Conservation (phyloP, 2,113 vertebrate genomes). For the Serinus canaria region DNA sequence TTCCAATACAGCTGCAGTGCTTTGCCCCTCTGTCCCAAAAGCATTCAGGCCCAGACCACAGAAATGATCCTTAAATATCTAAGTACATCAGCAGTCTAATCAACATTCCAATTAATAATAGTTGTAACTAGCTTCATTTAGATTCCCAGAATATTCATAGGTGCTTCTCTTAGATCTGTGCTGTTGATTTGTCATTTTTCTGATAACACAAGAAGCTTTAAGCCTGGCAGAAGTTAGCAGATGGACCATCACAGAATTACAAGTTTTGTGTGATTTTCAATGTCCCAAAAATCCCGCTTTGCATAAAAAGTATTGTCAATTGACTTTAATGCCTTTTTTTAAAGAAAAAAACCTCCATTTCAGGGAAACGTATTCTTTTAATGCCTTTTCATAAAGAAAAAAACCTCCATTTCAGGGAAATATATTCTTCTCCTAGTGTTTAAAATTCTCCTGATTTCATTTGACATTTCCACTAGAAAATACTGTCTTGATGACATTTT, state of each 20-base stretch:
- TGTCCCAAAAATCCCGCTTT: not conserved
- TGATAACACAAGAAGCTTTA: not conserved
- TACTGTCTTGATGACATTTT: not conserved
- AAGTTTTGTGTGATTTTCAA: not conserved
- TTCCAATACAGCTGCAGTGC: not conserved
- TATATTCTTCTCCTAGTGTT: not conserved
- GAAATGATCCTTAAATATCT: not conserved
- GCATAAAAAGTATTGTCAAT: not conserved
- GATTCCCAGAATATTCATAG: not conserved
- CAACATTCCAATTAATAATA: not conserved
- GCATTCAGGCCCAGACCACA: not conserved
- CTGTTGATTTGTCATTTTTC: not conserved
- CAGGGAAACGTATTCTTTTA: not conserved
- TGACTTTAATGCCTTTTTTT: not conserved
- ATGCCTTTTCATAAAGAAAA: not conserved
- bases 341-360: not conserved
- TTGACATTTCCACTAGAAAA: constrained; percentile 19
- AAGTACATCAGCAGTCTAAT: not conserved
- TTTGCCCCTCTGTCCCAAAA: not conserved
- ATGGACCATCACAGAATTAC: not conserved
- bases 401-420: not conserved
- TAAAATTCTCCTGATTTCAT: not conserved
- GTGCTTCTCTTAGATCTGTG: not conserved
- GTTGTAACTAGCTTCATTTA: not conserved
- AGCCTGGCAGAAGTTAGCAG: not conserved